Conservation (phyloP, 2,888 invertebrate genomes). For the Heliconius cydno region DNA sequence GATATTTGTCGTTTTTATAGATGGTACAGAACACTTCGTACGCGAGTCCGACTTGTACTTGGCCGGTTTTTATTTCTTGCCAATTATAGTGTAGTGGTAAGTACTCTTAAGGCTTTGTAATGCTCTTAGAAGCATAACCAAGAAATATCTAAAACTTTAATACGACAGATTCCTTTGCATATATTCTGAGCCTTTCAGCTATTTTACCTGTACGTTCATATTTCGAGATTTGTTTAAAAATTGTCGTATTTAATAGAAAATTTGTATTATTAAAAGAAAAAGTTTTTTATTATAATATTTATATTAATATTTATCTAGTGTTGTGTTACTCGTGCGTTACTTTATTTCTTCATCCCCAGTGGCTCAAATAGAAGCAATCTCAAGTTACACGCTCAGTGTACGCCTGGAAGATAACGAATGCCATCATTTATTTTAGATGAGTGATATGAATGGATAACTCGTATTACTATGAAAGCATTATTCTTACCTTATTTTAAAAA, state of each 20-base stretch:
- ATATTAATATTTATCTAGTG: too few relatives aligned
- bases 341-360: background rate
- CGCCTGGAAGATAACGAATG: background rate
- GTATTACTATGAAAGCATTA: too few relatives aligned
- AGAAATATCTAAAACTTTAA: background rate
- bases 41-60: too few relatives aligned
- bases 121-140: background rate
- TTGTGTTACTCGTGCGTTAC: background rate
- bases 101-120: background rate
- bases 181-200: background rate
- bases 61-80: too few relatives aligned
- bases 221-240: too few relatives aligned
- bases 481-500: too few relatives aligned
- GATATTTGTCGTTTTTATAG: too few relatives aligned
- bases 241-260: too few relatives aligned
- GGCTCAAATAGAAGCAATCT: slow-evolving; percentile 9
- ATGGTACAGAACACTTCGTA: too few relatives aligned
- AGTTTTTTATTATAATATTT: too few relatives aligned
- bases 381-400: background rate
- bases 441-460: too few relatives aligned
- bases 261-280: too few relatives aligned
- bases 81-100: background rate
- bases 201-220: background rate
- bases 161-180: background rate
- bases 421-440: background rate